phyloP scores from a whole-genome alignment of 2,888 invertebrate species.

The Tribolium freemani region DNA sequence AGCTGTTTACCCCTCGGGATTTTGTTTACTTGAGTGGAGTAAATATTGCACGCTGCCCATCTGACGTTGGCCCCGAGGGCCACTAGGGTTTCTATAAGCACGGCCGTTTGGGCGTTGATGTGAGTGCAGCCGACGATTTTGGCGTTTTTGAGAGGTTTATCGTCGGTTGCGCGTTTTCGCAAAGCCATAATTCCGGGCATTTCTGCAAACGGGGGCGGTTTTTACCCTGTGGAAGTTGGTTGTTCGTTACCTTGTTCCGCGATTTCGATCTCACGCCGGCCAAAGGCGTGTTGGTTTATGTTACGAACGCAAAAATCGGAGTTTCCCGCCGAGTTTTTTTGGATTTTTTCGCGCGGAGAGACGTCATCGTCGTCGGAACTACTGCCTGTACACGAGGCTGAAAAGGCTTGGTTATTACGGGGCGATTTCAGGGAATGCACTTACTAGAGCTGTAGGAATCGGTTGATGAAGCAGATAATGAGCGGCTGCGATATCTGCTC shows the following conservation, averaged over 20 bases:
- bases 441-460: conserved; percentile 95
- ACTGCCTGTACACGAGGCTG: conserved; percentile 79
- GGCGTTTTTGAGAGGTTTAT: conserved; percentile 95
- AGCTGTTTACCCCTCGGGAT: too few relatives aligned
- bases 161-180: conserved; percentile 90
- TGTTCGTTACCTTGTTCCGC: conserved; percentile 85
- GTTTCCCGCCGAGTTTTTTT: conserved; percentile 87
- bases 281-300: conserved; percentile 93
- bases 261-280: conserved; percentile 96
- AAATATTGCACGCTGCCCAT: conserved; percentile 98
- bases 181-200: conserved; percentile 99
- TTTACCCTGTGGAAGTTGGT: background rate
- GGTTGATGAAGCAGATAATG: conserved; percentile 93
- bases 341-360: conserved; percentile 93
- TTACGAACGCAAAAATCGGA: conserved; percentile 96
- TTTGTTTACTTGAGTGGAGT: conserved; percentile 86
- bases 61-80: conserved; percentile 92
- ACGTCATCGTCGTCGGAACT: conserved; percentile 95
- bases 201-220: conserved; percentile 71
- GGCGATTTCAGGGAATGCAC: conserved; percentile 42
- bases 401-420: conserved; percentile 30
- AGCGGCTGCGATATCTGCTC: conserved; percentile 89
- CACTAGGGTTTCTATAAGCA: conserved; percentile 90
- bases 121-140: conserved; percentile 97
- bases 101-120: conserved; percentile 98